phyloP scores from a whole-genome alignment of 2,113 vertebrate genomes.

The Bolborhynchus lineola region DNA sequence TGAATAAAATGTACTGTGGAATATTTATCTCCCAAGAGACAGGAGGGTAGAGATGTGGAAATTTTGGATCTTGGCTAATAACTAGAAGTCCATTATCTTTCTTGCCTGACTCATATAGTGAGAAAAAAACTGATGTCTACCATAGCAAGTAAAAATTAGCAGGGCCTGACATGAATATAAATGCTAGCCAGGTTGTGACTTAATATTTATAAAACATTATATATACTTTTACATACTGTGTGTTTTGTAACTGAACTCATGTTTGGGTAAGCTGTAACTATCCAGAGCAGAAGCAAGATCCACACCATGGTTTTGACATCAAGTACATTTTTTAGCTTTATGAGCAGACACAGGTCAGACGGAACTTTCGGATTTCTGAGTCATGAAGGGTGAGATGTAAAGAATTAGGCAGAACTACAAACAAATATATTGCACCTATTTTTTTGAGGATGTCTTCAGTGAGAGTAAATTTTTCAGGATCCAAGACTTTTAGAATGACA shows the following conservation, averaged over 20 bases:
- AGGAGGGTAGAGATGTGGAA: not conserved
- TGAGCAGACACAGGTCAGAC: not conserved
- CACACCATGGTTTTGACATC: not conserved
- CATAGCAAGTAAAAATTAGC: conserved; percentile 3
- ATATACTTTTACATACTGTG: not conserved
- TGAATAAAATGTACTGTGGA: not conserved
- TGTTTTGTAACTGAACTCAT: conserved; percentile 4
- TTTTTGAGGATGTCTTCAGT: not conserved
- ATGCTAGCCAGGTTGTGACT: not conserved
- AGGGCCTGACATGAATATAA: not conserved
- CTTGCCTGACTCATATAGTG: not conserved
- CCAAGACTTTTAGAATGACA: not conserved
- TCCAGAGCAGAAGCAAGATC: not conserved
- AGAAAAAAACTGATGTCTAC: not conserved
- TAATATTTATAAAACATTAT: conserved; percentile 15
- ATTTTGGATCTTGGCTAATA: not conserved
- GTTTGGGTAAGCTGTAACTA: not conserved
- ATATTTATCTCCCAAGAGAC: not conserved
- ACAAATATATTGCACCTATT: not conserved
- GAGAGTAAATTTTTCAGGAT: not conserved
- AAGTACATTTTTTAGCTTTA: not conserved
- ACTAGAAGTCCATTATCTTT: not conserved
- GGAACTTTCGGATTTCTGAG: not conserved
- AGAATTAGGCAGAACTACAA: not conserved
- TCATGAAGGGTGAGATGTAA: not conserved